Percentiles rank a stretch among this genome's conserved stretches.
Evolutionary conservation across 2,797 vertebrate species (phyloP).

Genomic region (Cuniculus paca): DNA sequence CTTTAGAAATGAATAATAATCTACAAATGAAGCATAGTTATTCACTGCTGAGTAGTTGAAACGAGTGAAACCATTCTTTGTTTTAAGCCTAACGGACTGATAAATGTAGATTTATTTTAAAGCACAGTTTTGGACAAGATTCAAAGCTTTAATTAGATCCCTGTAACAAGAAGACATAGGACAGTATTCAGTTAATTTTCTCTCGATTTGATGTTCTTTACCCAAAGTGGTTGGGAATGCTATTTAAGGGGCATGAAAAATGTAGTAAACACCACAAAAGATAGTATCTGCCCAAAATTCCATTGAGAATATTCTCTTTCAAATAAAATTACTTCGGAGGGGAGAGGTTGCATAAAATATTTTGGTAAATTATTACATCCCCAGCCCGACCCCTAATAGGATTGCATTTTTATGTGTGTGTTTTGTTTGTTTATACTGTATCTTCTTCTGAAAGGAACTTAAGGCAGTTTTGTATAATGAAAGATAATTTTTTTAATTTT

Average conservation of each 20-base stretch:
- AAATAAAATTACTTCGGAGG: conserved; percentile 24
- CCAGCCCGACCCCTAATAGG: not conserved
- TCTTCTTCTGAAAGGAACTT: conserved; percentile 47
- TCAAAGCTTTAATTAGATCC: conserved; percentile 80
- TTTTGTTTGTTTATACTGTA: conserved; percentile 64
- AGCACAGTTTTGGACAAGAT: conserved; percentile 73
- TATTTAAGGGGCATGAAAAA: conserved; percentile 75
- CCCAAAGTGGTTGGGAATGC: conserved; percentile 76
- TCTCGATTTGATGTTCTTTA: conserved; percentile 74
- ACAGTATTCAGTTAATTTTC: conserved; percentile 77
- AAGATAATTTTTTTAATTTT: conserved; percentile 7
- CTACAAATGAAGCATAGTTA: conserved; percentile 76
- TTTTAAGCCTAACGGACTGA: conserved; percentile 81
- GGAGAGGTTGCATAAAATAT: conserved; percentile 51
- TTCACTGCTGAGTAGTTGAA: conserved; percentile 59
- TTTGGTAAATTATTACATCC: conserved; percentile 47
- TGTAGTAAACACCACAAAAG: conserved; percentile 45
- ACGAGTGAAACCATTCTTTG: conserved; percentile 72
- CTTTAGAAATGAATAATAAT: conserved; percentile 68
- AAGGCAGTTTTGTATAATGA: conserved; percentile 44
- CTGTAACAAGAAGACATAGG: conserved; percentile 76
- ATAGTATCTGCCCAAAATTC: conserved; percentile 51
- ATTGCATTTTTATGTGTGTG: conserved; percentile 52
- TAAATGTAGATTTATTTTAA: conserved; percentile 79
- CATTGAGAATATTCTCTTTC: conserved; percentile 60